Evolutionary conservation across 2,797 vertebrate species (phyloP), one percentile per base, ranked within the genome.

Genomic region (Poliocrania exsul): DNA sequence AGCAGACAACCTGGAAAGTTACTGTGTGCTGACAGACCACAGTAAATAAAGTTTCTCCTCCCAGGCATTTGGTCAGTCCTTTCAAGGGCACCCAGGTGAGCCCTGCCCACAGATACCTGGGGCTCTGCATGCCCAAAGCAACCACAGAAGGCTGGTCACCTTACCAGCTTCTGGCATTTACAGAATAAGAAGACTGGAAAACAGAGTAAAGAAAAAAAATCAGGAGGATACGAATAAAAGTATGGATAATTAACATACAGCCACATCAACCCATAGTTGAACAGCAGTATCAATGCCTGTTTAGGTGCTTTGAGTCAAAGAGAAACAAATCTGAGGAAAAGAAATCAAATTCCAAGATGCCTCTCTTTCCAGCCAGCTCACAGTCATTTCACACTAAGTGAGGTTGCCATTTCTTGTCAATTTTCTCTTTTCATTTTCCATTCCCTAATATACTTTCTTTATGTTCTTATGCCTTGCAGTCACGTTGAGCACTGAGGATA

Each of bases 101-200:
- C 3, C 2, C n/a, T 29, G 31, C 16, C 29, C 3, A 0, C 9
- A 4, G 35, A 49, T 10, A 8, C 25, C 16, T n/a, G 4, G 1
- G 29, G 18, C 25, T 44, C 23, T 11, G 18, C 23, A 16, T 5
- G 2, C 18, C 29, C 20, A 44, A 13, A 24, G 25, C 21, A 73
- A 14, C 4, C 47, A 14, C 7, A 13, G 23, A 58, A 16, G 5
- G 5, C 26, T 11, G 28, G 26, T 13, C 77, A 77, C 31, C 38
- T 70, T 28, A 58, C 16, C 5, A n/a, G 69, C 3, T 24, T 26
- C 24, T 37, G 18, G 37, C 33, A 35, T 29, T 53, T 42, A 51
- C 23, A 72, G 26, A 54, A 2, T 28, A 51, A 64, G 29, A 15
- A 25, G 31, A 33, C n/a, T 19, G 56, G 13, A 47, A 80, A 78